Base-by-base conservation (phyloP, 1,140 invertebrate genomes). In the Lordiphosa mommai region DNA sequence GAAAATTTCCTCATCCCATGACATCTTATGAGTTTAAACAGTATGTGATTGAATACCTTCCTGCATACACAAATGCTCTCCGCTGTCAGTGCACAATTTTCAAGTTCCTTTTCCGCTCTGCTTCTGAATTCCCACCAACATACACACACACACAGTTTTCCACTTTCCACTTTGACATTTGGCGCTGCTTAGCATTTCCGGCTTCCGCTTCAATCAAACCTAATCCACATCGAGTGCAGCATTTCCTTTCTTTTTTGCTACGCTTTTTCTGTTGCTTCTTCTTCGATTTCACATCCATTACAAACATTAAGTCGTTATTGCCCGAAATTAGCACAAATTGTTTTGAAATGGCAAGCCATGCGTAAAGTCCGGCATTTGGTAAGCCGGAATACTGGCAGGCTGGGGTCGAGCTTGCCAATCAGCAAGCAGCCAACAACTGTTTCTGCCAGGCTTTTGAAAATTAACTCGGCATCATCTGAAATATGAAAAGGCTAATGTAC, bases 401-500 rank as follows among this genome's bases (percentile, higher is more conserved):
- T 8, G 27, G 50, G 10, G n/a, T 14, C 7, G 4, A 7, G 23
- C 23, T 27, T 27, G 23, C 23, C 23, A 23, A 23, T 23, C 20
- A 23, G 20, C 20, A 23, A 23, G 20, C 20, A 23, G 20, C 20
- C 20, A 27, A 27, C 23, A 27, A 27, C 7, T 27, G 23, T 6
- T 27, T 5, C 20, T 23, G 20, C 20, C 20, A 5, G 23, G 48
- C 51, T 34, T 53, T 66, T 51, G 29, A 37, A 77, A 77, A 63
- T 72, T 77, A 63, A 51, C 33, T 41, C 6, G 59, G n/a, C 13
- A 32, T 41, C 46, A 29, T 32, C 34, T 27, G 0, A 27, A 27
- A 27, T 27, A 12, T 63, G 23, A 63, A 71, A 60, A 55, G 57
- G 23, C 47, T 61, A 49, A 58, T 65, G 56, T 47, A 72, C 69